Evolutionary conservation across 1,140 invertebrate genomes (phyloP).

Genomic region (Camponotus pennsylvanicus): DNA sequence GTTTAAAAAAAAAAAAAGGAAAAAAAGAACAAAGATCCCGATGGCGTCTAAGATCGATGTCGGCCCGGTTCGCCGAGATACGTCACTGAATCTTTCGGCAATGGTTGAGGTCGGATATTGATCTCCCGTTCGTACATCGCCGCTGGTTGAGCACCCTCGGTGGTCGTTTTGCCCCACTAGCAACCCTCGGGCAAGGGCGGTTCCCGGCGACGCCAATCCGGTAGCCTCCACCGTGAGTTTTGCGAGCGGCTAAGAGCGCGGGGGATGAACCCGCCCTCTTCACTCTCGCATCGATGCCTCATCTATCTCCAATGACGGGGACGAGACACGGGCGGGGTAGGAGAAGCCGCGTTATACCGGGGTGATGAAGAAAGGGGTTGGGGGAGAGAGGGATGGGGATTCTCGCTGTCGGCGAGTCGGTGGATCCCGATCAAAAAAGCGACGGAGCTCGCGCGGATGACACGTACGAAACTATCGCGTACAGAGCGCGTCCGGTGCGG

Average conservation of each 20-base stretch:
- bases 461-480: slow-evolving; percentile 45
- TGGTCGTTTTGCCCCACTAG: slow-evolving; percentile 28
- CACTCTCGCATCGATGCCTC: slow-evolving; percentile 65
- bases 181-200: slow-evolving; percentile 52
- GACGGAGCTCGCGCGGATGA: slow-evolving; percentile 60
- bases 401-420: slow-evolving; percentile 71
- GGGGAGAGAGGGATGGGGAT: slow-evolving; percentile 54
- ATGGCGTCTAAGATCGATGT: slow-evolving; percentile 45
- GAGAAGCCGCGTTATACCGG: slow-evolving; percentile 36
- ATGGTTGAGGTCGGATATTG: slow-evolving; percentile 66
- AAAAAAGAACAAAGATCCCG: not conserved
- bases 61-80: slow-evolving; percentile 37
- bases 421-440: slow-evolving; percentile 71
- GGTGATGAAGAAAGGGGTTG: not conserved
- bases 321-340: slow-evolving; percentile 37
- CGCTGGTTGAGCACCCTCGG: slow-evolving; percentile 65
- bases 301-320: slow-evolving; percentile 44
- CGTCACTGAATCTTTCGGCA: slow-evolving; percentile 64
- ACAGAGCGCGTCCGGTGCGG: not conserved
- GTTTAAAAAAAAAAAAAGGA: not conserved
- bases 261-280: slow-evolving; percentile 62
- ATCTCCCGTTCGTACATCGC: slow-evolving; percentile 35
- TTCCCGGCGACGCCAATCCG: slow-evolving; percentile 51
- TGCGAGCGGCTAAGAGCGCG: not conserved
- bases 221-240: not conserved